phyloP scores from a whole-genome alignment of 2,797 vertebrate species.

The Myotis findleyi region DNA sequence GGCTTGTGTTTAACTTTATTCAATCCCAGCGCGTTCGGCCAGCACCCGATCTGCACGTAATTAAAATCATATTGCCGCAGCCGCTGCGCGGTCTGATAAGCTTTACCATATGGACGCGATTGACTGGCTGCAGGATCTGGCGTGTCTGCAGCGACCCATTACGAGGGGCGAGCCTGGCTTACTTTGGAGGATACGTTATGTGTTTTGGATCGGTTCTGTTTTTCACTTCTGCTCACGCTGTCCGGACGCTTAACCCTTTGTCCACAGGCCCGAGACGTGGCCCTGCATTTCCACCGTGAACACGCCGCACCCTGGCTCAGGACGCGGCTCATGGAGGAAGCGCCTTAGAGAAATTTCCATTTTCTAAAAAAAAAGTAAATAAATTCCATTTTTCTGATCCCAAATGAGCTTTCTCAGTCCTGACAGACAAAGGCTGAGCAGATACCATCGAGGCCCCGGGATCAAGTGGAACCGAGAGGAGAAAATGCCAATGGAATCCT shows the following conservation, averaged over 20 bases:
- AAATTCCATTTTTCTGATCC: slow-evolving; percentile 7
- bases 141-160: slow-evolving; percentile 69
- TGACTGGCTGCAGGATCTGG: slow-evolving; percentile 80
- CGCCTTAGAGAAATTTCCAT: neutral
- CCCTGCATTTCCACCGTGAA: neutral
- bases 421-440: neutral
- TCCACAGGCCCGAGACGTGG: neutral
- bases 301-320: neutral
- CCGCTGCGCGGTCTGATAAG: slow-evolving; percentile 73
- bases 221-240: slow-evolving; percentile 35
- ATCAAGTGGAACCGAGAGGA: rapidly evolving
- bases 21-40: slow-evolving; percentile 61
- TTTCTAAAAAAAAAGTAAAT: neutral
- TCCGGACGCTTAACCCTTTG: slow-evolving; percentile 73
- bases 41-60: slow-evolving; percentile 82
- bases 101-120: slow-evolving; percentile 72
- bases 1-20: slow-evolving; percentile 73
- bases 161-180: slow-evolving; percentile 77
- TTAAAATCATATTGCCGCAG: slow-evolving; percentile 81
- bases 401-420: neutral
- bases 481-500: neutral
- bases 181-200: slow-evolving; percentile 61
- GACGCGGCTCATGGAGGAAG: neutral
- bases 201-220: slow-evolving; percentile 72
- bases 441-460: neutral